Percentiles rank a stretch among this genome's conserved stretches.
These are phyloP conservation scores for Sycophila sp. DNA, from an alignment of 1,140 invertebrate genomes.

Conservation along the genomic window DNA sequence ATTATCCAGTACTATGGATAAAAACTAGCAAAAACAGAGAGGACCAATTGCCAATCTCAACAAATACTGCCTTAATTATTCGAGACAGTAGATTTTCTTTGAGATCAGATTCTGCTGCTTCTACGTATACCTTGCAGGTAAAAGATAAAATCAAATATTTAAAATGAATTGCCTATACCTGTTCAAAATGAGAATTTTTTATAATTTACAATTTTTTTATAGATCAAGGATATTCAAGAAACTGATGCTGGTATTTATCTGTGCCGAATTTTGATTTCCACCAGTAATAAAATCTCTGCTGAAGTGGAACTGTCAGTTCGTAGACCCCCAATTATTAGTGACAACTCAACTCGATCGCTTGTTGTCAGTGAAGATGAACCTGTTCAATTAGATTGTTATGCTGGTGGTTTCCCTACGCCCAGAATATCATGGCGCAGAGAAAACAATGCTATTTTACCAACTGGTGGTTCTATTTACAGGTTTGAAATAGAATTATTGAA, in stretches of 20 bases:
- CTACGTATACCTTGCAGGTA: constrained; percentile 84
- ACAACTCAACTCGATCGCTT: constrained; percentile 89
- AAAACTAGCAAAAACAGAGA: constrained; percentile 67
- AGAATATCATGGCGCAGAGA: constrained; percentile 91
- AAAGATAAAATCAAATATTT: constrained; percentile 28
- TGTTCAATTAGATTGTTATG: constrained; percentile 87
- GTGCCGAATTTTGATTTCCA: constrained; percentile 85
- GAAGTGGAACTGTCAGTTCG: constrained; percentile 86
- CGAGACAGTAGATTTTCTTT: constrained; percentile 87
- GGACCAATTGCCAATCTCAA: constrained; percentile 80
- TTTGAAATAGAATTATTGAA: constrained; percentile 39
- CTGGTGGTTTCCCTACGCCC: constrained; percentile 83
- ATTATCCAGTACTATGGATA: constrained; percentile 88
- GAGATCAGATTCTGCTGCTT: constrained; percentile 80
- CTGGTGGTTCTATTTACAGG: constrained; percentile 82
- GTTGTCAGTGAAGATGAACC: constrained; percentile 84
- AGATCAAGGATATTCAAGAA: constrained; percentile 96
- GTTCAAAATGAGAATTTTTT: no score
- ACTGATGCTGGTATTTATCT: constrained; percentile 89
- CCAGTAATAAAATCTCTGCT: constrained; percentile 82
- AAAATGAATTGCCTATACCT: not conserved
- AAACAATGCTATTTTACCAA: constrained; percentile 92
- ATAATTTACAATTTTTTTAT: not conserved
- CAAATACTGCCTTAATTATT: constrained; percentile 82
- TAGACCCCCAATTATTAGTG: constrained; percentile 88